Base-by-base conservation (phyloP, 2,797 vertebrate genomes). In the Acrossocheilus wenchowensis region DNA sequence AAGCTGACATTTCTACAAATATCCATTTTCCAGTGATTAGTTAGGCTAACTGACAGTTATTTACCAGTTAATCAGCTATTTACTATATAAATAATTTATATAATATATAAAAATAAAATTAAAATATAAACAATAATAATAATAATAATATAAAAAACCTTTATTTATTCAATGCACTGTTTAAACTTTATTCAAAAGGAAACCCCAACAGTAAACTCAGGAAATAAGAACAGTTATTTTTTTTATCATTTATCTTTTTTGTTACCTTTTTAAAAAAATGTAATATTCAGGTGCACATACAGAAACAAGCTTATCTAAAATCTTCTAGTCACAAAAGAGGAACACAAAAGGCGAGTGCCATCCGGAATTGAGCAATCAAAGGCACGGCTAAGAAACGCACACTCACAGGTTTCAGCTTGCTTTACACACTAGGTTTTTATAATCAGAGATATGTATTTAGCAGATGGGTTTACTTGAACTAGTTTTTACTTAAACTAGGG, bases 281-380 rank as follows among this genome's bases (percentile, higher is more conserved):
- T 72, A 60, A 60, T 50, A 45, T 71, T 9, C 14, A 21, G 23
- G 23, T 30, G 50, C 45, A 81, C 14, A 23, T 23, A 19, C 17
- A 78, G 34, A 69, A 78, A 78, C 45, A 57, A 68, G 62, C 39
- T 36, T 64, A 84, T 75, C 50, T 80, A 80, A 84, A 84, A 83
- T 21, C 64, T 7, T 7, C 26, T 14, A 43, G n/a, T 52, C n/a
- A 60, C 48, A 68, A 66, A 62, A 41, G 6, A 82, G 43, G 64
- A 84, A 84, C 62, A 78, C n/a, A 68, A 54, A 52, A 41, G 10
- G 4, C 26, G 19, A 68, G 69, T 54, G 19, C 5, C 68, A 60
- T 79, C 17, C n/a, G 68, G 2, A 82, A 48, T 52, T 85, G 60
- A 83, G 80, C 80, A 83, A 80, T 60, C 57, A 60, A 85, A 50